Evolutionary conservation across 1,140 invertebrate genomes (phyloP), one percentile per base, ranked within the genome.

Genomic region (Macrobrachium nipponense): DNA sequence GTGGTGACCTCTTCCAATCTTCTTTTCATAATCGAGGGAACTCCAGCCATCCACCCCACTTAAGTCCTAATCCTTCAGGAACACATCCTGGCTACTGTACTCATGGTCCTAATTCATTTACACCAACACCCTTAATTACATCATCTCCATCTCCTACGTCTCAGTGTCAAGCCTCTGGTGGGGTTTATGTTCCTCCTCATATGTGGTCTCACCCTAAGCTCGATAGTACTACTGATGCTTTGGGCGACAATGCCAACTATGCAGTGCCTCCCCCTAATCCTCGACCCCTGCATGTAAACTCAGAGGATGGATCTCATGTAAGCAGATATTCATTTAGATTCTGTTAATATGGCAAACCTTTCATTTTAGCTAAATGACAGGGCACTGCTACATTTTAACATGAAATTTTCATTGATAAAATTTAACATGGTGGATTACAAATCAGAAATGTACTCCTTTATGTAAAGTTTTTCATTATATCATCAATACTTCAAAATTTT

Each of bases 241-340:
- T 20, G 60, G 36, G 82, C 10, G 85, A 87, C 70, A 64, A 80
- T 59, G 79, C 58, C 44, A 87, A 87, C 70, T 87, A 87, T 36
- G 85, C 85, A 5, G 85, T 87, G 1, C 85, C 85, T 44, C 85
- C 85, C 60, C 72, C 85, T 27, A 78, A 87, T 60, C 85, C 85
- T n/a, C 85, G 85, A 20, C 85, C 85, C 17, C 72, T 86, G 58
- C 62, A 80, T 51, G 70, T 59, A 59, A 66, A 20, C 36, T 44
- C 72, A 11, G 85, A 81, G 72, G 85, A 87, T 15, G 43, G 59
- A 36, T 6, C 23, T 36, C 78, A 80, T 66, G 85, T 87, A 87
- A 87, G 85, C 20, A 80, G 58, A 59, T 17, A 17, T 44, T 17
- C n/a, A 8, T 82, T 14, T 82, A 44, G 17, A 36, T 23, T 66